phyloP scores from a whole-genome alignment of 37 sponge, comb jelly and placozoan genomes.

The Petrosia ficiformis region DNA sequence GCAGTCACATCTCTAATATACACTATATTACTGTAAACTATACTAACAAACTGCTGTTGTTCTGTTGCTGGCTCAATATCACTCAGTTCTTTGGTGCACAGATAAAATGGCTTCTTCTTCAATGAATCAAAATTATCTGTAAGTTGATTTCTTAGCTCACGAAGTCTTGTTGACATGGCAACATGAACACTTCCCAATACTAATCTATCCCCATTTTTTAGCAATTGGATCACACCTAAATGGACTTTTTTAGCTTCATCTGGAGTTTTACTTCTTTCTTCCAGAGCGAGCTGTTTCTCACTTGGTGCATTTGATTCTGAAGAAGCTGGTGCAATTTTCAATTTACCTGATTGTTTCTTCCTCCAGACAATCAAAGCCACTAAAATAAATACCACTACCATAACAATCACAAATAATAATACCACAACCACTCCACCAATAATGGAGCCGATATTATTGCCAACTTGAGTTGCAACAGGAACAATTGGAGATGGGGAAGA shows the following conservation, averaged over 20 bases:
- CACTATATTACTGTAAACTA: constrained; percentile 63
- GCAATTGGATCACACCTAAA: constrained; percentile 43
- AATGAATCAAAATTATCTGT: constrained; percentile 45
- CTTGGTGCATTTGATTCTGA: neutral
- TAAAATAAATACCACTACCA: neutral
- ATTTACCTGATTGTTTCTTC: constrained; percentile 27
- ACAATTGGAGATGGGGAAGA: neutral
- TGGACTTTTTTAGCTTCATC: constrained; percentile 17
- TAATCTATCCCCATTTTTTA: constrained; percentile 44
- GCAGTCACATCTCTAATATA: constrained; percentile 44
- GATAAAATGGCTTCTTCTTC: constrained; percentile 73
- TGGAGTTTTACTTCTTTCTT: neutral
- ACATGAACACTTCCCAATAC: constrained; percentile 50
- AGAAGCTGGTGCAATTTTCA: constrained; percentile 8
- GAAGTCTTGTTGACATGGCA: constrained; percentile 62
- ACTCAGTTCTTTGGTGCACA: constrained; percentile 66
- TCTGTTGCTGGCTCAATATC: constrained; percentile 81
- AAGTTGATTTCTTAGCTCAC: constrained; percentile 65
- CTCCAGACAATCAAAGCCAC: constrained; percentile 15
- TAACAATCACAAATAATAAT: constrained; percentile 18
- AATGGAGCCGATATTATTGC: constrained; percentile 9
- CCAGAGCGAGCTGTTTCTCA: neutral
- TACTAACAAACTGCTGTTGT: constrained; percentile 72
- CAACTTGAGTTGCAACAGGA: neutral
- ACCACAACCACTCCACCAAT: constrained; percentile 25